Evolutionary conservation across 2,113 vertebrate genomes (phyloP).

Genomic region (Aphyosemion australe): DNA sequence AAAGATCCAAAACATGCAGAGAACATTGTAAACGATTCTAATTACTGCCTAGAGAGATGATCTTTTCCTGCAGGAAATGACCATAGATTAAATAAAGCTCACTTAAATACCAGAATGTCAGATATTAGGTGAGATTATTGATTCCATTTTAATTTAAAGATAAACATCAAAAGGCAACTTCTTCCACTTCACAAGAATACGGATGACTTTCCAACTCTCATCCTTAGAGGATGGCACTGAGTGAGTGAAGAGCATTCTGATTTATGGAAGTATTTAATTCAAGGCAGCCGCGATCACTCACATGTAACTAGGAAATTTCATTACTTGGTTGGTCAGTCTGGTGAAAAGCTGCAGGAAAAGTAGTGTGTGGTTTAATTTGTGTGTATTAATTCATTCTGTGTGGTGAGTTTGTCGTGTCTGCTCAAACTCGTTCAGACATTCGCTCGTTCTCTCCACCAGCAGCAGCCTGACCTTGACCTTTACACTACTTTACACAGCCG

Average conservation of each 20-base stretch:
- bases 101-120: background rate
- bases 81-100: constrained; percentile 1
- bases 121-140: background rate
- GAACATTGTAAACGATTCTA: constrained; percentile 1
- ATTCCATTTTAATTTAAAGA: background rate
- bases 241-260: constrained; percentile 36
- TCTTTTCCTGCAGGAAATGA: background rate
- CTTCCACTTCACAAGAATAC: background rate
- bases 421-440: background rate
- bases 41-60: background rate
- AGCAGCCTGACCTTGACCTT: constrained; percentile 41
- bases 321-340: constrained; percentile 48
- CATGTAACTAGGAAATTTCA: constrained; percentile 39
- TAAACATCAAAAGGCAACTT: background rate
- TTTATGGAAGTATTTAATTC: constrained; percentile 47
- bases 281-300: constrained; percentile 40
- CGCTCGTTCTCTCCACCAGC: background rate
- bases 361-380: background rate
- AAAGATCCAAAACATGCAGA: constrained; percentile 11
- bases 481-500: constrained; percentile 6
- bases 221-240: constrained; percentile 23
- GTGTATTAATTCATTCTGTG: constrained; percentile 22
- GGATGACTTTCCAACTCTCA: constrained; percentile 29
- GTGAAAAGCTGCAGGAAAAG: constrained; percentile 35
- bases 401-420: background rate